Base-by-base conservation (phyloP, 2,113 vertebrate genomes). In the Oreochromis tanganicae region DNA sequence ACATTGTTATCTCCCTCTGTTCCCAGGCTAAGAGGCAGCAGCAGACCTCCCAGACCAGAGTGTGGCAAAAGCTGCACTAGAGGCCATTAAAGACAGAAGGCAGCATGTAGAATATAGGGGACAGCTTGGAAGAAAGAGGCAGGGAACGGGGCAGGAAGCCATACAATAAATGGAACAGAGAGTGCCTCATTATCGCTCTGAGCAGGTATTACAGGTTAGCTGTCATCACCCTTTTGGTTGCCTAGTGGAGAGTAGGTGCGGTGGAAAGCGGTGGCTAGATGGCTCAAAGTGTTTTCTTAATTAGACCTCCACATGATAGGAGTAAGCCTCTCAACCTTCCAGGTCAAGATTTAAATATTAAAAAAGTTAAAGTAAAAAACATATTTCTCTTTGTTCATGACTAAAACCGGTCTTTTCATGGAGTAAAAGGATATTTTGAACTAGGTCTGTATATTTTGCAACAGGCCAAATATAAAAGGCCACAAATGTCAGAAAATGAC, bases 1-100 rank as follows among this genome's bases (percentile, higher is more conserved):
- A 93, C 89, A 90, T 95, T 90, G 91, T 95, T 96, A 93, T 95
- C 93, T 92, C 81, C 68, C 86, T 91, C 87, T 85, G 80, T 90
- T 85, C 86, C 79, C 41, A 38, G 63, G 84, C 87, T 85, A 71
- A 91, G 91, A 94, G 89, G 85, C 78, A 55, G 88, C 84, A 5
- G 71, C 61, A 27, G 90, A 89, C 88, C 87, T 91, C 91, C 88
- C 63, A 52, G 87, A 78, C 55, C 48, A 61, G 46, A 21, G 59
- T 59, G 90, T 84, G 85, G 83, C 82, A 61, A 84, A 85, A 38
- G 89, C 55, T 56, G 3, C 61, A 82, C 87, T 9, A 36, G 68
- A 90, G 88, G 85, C 92, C 90, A 94, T 95, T 93, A 95, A 87
- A 90, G 82, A 81, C 79, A 83, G 81, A 68, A 88, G 71, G 81